These are phyloP conservation scores for Nyctibius bracteatus DNA, from an alignment of 2,113 vertebrate genomes.

Conservation along the genomic window DNA sequence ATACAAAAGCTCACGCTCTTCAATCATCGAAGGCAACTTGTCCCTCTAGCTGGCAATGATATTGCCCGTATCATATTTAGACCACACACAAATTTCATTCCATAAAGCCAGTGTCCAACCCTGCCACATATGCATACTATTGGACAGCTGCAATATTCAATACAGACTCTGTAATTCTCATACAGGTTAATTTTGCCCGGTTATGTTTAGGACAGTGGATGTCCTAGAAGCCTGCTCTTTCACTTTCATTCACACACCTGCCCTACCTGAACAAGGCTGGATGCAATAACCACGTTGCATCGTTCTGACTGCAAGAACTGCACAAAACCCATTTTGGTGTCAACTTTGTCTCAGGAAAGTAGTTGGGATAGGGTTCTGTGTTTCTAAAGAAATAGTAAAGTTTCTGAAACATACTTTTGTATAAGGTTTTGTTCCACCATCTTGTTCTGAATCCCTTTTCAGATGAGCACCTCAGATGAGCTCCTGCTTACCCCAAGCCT, in stretches of 20 bases:
- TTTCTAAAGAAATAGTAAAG: not conserved
- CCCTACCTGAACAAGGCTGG: too few species aligned
- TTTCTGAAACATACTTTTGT: not conserved
- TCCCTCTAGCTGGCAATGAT: not conserved
- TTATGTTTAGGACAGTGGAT: not conserved
- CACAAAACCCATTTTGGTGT: not conserved
- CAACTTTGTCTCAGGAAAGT: not conserved
- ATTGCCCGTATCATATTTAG: not conserved
- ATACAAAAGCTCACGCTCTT: not conserved
- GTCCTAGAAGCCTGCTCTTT: not conserved
- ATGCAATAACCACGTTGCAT: not conserved
- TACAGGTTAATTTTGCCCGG: fast-evolving
- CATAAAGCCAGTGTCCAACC: not conserved
- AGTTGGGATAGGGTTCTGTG: not conserved
- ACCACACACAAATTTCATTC: not conserved
- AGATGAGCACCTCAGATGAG: not conserved
- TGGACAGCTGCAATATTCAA: not conserved
- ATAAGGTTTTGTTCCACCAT: not conserved
- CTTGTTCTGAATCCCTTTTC: not conserved
- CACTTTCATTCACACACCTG: too few species aligned
- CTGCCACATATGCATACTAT: not conserved
- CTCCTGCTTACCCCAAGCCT: not conserved
- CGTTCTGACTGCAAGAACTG: not conserved
- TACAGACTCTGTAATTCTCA: not conserved
- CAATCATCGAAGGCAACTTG: not conserved